These are phyloP conservation scores for Dermochelys coriacea DNA, from an alignment of 2,797 vertebrate genomes.

Conservation along the genomic window DNA sequence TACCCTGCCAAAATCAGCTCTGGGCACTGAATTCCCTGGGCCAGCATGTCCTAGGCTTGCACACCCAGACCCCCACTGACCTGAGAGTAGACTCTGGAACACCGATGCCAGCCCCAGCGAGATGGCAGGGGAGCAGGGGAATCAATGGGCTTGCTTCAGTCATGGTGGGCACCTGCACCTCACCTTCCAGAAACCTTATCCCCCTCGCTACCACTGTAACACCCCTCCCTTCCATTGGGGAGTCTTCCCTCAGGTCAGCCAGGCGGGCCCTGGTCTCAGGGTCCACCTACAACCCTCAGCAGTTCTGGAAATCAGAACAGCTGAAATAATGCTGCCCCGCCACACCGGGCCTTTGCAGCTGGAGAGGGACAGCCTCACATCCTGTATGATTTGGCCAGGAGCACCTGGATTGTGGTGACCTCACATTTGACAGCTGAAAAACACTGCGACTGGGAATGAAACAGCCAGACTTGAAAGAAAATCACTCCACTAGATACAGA, in stretches of 20 bases:
- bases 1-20: neutral
- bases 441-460: neutral
- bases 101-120: neutral
- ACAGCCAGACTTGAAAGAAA: neutral
- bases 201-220: neutral
- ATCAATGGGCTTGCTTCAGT: neutral
- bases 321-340: neutral
- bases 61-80: neutral
- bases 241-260: neutral
- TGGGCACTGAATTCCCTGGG: neutral
- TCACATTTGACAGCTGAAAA: neutral
- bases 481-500: no score
- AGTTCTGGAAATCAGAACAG: neutral
- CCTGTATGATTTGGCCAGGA: neutral
- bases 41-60: neutral
- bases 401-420: neutral
- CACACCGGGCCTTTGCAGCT: neutral
- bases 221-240: neutral
- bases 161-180: neutral
- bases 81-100: neutral
- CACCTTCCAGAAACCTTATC: neutral
- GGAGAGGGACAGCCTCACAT: neutral
- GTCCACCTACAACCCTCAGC: neutral
- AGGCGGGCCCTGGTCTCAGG: neutral
- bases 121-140: neutral